A percentile compares a stretch with the other conserved stretches of the same genome.
Conservation (phyloP, 1,140 invertebrate genomes). For the Bombus confusus region DNA sequence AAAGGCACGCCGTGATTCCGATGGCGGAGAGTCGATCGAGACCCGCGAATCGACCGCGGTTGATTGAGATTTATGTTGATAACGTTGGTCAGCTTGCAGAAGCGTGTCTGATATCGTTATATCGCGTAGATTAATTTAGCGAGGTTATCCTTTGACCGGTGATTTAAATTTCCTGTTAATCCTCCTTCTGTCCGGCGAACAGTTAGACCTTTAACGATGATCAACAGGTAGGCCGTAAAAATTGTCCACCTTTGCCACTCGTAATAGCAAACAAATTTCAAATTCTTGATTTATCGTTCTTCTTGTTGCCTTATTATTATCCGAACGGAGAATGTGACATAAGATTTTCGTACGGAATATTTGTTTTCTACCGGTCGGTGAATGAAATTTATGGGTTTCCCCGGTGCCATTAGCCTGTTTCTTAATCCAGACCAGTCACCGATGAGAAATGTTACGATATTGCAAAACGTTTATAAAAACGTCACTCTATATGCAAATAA, state of each 20-base stretch:
- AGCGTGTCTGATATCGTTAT: background rate
- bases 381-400: background rate
- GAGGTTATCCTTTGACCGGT: background rate
- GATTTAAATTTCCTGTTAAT: background rate
- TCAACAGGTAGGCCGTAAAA: background rate
- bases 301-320: background rate
- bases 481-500: constrained; percentile 8
- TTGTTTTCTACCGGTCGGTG: background rate
- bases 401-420: background rate
- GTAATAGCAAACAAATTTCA: background rate
- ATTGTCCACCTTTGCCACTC: background rate
- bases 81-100: constrained; percentile 39
- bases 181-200: background rate
- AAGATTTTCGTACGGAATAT: background rate
- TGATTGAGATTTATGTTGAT: constrained; percentile 68
- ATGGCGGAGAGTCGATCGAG: constrained; percentile 51
- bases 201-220: background rate
- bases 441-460: background rate
- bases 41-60: constrained; percentile 41
- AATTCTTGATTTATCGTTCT: background rate
- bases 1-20: constrained; percentile 41
- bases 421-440: background rate
- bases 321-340: no score
- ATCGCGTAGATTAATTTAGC: constrained; percentile 58
- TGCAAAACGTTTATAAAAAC: background rate